Conservation (phyloP, 1,140 invertebrate genomes). For the Nasonia vitripennis region DNA sequence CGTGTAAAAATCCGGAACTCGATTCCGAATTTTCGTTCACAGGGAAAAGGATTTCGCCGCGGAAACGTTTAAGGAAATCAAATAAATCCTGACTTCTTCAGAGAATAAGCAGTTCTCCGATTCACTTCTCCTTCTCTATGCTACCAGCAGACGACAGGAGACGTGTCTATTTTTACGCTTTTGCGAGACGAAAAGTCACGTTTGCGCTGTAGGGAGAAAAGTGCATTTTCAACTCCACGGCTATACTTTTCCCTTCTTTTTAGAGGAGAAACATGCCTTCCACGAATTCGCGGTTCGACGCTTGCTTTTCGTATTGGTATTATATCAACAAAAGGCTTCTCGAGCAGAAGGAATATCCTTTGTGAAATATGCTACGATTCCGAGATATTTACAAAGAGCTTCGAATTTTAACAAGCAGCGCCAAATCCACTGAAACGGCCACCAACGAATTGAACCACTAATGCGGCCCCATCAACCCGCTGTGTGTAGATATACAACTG, state of each 20-base stretch:
- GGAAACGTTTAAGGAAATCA: not conserved
- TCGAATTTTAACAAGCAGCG: not conserved
- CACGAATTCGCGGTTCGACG: not conserved
- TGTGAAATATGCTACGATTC: not conserved
- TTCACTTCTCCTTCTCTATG: not conserved
- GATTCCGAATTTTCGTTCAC: too few relatives aligned
- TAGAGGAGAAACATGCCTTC: not conserved
- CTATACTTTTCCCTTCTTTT: not conserved
- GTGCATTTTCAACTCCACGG: not conserved
- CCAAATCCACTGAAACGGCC: not conserved
- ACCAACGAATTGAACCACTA: slow-evolving; percentile 2
- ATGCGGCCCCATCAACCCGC: not conserved
- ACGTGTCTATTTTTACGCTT: not conserved
- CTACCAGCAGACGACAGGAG: not conserved
- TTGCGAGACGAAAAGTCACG: slow-evolving; percentile 4
- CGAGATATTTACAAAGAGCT: not conserved
- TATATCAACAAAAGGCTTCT: not conserved
- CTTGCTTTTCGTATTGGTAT: not conserved
- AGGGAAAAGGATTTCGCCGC: too few relatives aligned
- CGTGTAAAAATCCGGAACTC: too few relatives aligned
- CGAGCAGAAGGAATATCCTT: not conserved
- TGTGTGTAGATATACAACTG: slow-evolving; percentile 1
- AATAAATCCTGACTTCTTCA: not conserved
- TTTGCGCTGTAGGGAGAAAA: not conserved
- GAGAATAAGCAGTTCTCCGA: not conserved